Evolutionary conservation across 2,113 vertebrate species (phyloP), one percentile per base, ranked within the genome.

Genomic region (Charadrius vociferus): DNA sequence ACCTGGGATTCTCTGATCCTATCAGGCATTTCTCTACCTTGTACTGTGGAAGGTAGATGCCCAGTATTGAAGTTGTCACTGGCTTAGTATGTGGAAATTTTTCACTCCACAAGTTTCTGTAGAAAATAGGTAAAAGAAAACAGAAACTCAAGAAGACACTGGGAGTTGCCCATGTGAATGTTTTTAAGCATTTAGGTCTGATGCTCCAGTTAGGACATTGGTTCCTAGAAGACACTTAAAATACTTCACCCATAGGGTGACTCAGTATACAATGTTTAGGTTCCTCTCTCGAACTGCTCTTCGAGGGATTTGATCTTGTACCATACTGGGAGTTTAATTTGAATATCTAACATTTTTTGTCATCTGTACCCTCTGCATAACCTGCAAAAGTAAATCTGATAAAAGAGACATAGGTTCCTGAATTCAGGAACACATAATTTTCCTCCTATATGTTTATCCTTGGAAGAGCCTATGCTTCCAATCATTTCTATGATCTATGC

Each of bases 11-110:
- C 32, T 58, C 14, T 12, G 45, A 19, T 19, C 45, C 45, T 45
- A 45, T 45, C 27, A 58, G 24, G 4, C 10, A 53, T 45, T 16
- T 65, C 30, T 65, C 36, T 49, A 1, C 7, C 6, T 77, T 73
- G 11, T 39, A 29, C 4, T 61, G 23, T 21, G 23, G 27, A 50
- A 24, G 5, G 23, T 10, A 77, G 15, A 29, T 70, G 13, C 9
- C 4, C 9, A 14, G 4, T 45, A 12, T 3, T 32, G 13, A 19
- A 89, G 14, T 1, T 53, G 26, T 3, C 0, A 3, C 10, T 53
- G 6, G 32, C 43, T 65, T 32, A 50, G 29, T 6, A 37, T 2
- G 8, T 3, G 3, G 11, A 23, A 16, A 7, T 12, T 17, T 82
- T 90, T 85, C 8, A 12, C 74, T 74, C 9, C 4, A 17, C 2